A percentile compares a stretch with the other conserved stretches of the same genome.
Evolutionary conservation across 2,797 vertebrate species (phyloP).

Genomic region (Lemur catta): DNA sequence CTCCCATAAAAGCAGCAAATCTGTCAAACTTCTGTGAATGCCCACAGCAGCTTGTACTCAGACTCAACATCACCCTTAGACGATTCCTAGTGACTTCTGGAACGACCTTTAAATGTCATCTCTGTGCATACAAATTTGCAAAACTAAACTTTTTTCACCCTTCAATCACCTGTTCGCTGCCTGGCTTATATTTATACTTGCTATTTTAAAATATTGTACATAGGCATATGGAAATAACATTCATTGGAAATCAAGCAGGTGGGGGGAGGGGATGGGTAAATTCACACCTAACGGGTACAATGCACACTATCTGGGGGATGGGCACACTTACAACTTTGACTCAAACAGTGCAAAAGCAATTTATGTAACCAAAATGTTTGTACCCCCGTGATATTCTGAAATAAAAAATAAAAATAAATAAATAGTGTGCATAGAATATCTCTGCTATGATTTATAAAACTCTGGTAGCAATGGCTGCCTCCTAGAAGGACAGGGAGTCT

Average conservation of each 20-base stretch:
- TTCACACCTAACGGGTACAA: too few relatives aligned
- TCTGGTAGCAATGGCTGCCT: neutral
- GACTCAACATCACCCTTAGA: slow-evolving; percentile 68
- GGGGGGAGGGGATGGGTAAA: too few relatives aligned
- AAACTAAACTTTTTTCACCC: slow-evolving; percentile 53
- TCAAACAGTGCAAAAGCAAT: too few relatives aligned
- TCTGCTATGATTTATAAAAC: neutral
- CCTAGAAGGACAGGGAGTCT: neutral
- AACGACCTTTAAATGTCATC: slow-evolving; percentile 59
- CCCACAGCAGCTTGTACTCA: slow-evolving; percentile 52
- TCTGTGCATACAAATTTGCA: slow-evolving; percentile 48
- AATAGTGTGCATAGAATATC: neutral
- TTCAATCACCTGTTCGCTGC: slow-evolving; percentile 50
- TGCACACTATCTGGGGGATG: too few relatives aligned
- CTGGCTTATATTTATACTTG: slow-evolving; percentile 18
- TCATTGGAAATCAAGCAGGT: too few relatives aligned
- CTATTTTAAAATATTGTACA: neutral
- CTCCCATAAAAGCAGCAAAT: slow-evolving; percentile 65
- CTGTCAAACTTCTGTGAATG: slow-evolving; percentile 56
- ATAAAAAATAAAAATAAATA: neutral
- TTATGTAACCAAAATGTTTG: too few relatives aligned
- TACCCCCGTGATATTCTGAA: too few relatives aligned
- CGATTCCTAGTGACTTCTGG: slow-evolving; percentile 52
- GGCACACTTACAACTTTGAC: too few relatives aligned
- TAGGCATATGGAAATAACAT: neutral